Percentiles rank a stretch among this genome's conserved stretches.
Conservation (phyloP, 2,888 invertebrate genomes). For the Monopis laevigella region DNA sequence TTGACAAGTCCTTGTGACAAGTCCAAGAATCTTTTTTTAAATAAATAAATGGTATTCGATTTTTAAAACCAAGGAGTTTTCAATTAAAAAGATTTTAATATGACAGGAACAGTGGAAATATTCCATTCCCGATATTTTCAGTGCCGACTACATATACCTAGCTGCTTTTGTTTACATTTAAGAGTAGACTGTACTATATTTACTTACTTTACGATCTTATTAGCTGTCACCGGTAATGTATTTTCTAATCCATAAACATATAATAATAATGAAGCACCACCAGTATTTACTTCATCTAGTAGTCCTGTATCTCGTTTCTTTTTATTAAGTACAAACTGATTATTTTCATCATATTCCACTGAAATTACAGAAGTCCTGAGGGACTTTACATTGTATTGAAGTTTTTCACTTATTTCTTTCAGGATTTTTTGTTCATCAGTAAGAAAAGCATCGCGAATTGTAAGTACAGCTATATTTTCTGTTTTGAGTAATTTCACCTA, state of each 20-base stretch:
- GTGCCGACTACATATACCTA: too few species aligned
- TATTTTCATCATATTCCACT: constrained; percentile 21
- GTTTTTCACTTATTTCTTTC: constrained; percentile 30
- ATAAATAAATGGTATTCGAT: too few species aligned
- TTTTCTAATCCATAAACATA: constrained; percentile 45
- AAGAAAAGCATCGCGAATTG: constrained; percentile 41
- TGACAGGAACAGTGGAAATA: too few species aligned
- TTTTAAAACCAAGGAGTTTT: too few species aligned
- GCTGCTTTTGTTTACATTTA: too few species aligned
- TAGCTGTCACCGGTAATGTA: constrained; percentile 37
- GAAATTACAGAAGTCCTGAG: constrained; percentile 47
- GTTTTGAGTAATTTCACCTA: constrained; percentile 52
- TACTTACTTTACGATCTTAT: constrained; percentile 34
- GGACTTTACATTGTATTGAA: constrained; percentile 47
- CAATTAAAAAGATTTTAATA: too few species aligned
- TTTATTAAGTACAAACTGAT: not conserved
- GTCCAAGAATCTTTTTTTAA: too few species aligned
- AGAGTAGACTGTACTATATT: too few species aligned
- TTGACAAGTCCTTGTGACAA: too few species aligned
- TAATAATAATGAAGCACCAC: constrained; percentile 36
- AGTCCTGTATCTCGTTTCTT: constrained; percentile 19
- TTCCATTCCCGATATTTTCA: too few species aligned
- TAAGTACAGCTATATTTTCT: constrained; percentile 48
- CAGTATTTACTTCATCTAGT: constrained; percentile 22
- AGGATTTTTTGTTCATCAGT: constrained; percentile 42